Evolutionary conservation across 1,140 invertebrate species (phyloP), one percentile per base, ranked within the genome.

Genomic region (Drosophila micromelanica): DNA sequence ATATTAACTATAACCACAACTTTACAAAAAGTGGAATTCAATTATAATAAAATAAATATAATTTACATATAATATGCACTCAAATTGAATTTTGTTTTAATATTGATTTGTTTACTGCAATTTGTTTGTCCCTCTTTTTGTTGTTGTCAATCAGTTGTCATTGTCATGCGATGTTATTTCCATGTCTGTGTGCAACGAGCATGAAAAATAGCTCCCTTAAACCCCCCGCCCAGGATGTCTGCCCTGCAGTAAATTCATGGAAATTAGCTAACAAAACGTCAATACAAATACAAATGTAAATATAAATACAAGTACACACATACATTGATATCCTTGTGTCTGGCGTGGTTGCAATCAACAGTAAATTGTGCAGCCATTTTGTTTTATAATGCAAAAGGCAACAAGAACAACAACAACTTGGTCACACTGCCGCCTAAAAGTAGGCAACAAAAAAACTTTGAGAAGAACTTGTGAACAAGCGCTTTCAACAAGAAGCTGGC

Each of bases 261-360:
- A 85, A 85, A 86, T 85, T 86, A 80, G 73, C 77, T 84, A 73
- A 80, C 80, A 76, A 85, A 76, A 84, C 68, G 32, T 51, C 42
- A 49, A 54, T 38, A 48, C 35, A 35, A 20, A 54, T 9, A 9
- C 11, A 56, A 11, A 40, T 2, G 5, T 37, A 32, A 4, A 70
- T 2, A 35, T 1, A 35, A 8, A 35, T 8, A 35, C 32, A 32
- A n/a, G n/a, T 1, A 6, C 6, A 35, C 32, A 35, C 6, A 35
- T 9, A 55, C 6, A 45, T 32, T 40, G 40, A 57, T 57, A 51
- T 32, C 32, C 17, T 1, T 32, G 27, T 20, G 5, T 4, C 3
- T 62, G 15, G 27, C 38, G 42, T 55, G 11, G 11, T 12, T 67
- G 63, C 63, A 73, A 77, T 63, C 63, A 80, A 48, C 65, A 51